phyloP scores from a whole-genome alignment of 1,140 invertebrate genomes.

The Coelopa frigida region DNA sequence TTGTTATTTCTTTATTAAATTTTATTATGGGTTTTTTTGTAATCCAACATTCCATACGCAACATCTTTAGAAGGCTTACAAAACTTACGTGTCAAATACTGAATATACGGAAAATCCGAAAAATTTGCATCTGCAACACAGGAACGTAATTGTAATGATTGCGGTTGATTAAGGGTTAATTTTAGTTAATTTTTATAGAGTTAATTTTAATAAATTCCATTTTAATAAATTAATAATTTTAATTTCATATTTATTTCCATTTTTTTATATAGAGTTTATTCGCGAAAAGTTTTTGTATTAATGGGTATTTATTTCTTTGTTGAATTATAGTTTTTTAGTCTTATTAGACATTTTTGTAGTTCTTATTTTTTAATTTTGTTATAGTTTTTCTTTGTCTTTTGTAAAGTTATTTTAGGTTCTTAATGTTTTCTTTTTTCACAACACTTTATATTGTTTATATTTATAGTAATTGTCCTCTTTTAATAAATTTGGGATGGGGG shows the following conservation, averaged over 20 bases:
- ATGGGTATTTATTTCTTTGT: background rate
- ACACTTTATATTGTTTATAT: no score
- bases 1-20: no score
- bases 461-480: no score
- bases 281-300: background rate
- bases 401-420: background rate
- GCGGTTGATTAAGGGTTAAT: no score
- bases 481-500: no score
- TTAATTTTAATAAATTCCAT: conserved; percentile 6
- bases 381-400: background rate
- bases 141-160: conserved; percentile 9
- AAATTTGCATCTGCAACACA: conserved; percentile 55
- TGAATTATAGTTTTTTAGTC: background rate
- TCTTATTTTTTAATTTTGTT: background rate
- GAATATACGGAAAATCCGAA: conserved; percentile 59
- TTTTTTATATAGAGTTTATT: no score
- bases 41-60: no score
- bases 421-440: background rate
- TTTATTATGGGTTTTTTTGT: no score
- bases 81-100: conserved; percentile 61
- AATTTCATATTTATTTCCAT: conserved; percentile 1
- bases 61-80: background rate
- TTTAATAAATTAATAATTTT: conserved; percentile 8
- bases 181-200: no score
- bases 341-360: background rate